These are phyloP conservation scores for Ceratotherium simum DNA, from an alignment of 2,113 vertebrate genomes.

Conservation along the genomic window DNA sequence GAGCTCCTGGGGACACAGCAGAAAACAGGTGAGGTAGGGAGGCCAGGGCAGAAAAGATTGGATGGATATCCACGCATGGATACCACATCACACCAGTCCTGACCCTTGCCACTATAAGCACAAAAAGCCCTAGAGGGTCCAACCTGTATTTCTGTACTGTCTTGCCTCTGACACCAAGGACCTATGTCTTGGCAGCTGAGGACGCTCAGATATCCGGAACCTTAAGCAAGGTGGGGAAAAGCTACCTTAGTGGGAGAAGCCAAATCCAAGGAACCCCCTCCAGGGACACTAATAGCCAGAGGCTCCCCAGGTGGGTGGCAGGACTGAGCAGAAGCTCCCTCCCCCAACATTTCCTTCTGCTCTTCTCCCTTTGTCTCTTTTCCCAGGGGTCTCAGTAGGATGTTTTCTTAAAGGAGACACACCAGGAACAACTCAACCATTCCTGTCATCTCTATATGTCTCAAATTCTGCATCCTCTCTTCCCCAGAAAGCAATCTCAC, in stretches of 20 bases:
- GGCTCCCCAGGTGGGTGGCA: background rate
- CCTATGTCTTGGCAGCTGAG: background rate
- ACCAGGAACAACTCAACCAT: background rate
- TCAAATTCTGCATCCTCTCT: background rate
- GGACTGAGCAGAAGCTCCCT: background rate
- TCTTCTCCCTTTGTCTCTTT: slow-evolving; percentile 13
- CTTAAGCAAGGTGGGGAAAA: background rate
- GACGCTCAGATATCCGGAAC: background rate
- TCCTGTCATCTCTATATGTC: background rate
- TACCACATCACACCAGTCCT: background rate
- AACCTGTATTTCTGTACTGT: background rate
- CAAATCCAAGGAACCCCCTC: background rate
- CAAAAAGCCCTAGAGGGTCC: background rate
- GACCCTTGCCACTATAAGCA: background rate
- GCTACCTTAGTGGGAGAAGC: background rate
- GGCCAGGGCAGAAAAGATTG: background rate
- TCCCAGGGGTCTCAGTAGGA: background rate
- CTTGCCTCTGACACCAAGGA: background rate
- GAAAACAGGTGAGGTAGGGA: background rate
- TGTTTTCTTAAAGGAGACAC: slow-evolving; percentile 64
- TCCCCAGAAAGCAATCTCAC: background rate
- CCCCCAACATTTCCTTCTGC: background rate
- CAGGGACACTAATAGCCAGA: background rate
- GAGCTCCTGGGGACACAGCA: slow-evolving; percentile 56
- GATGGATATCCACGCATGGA: background rate